Base-by-base conservation (phyloP, 2,888 invertebrate genomes). In the Uropetala carovei region DNA sequence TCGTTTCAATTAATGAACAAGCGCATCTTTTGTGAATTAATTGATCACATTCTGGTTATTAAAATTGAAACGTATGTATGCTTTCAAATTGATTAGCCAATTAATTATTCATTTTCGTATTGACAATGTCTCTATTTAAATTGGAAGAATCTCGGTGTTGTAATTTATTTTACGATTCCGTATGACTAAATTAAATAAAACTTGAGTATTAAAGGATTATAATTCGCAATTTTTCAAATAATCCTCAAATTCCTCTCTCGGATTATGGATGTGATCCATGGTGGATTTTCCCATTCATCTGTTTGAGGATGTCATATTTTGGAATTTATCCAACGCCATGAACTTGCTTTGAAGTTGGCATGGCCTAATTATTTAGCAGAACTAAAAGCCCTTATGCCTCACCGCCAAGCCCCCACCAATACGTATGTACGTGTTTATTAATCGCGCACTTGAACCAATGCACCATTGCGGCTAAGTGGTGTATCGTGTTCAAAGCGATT, bases 241-340 rank as follows among this genome's bases (percentile, higher is more conserved):
- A 43, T 43, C 5, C 43, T 5, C 43, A 43, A 43, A 43, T 43
- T 43, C 43, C 43, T 75, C 22, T 68, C 9, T 18, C 9, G 68
- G 22, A 22, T 75, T 27, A 22, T 27, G 75, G 13, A 22, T 75
- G 75, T 75, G 75, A 75, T 1, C 13, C 27, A 10, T 75, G 13
- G 75, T 27, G 27, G 75, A 27, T 13, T 75, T n/a, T 75, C 75
- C 27, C 13, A 10, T 27, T 27, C 75, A 27, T 14, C 75, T 27
- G 11, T 75, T 75, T 27, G 27, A 75, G 13, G 75, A 75, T 75
- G 75, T 68, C 10, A 27, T 27, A 27, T 75, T 8, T 75, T 75
- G 27, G 75, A 75, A 75, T 75, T 75, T 75, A 22, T 27, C 75
- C 75, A 75, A 75, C 75, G 27, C 75, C 75, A 75, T 75, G 75